Conservation (phyloP, 2,113 vertebrate species). For the Aptenodytes forsteri region DNA sequence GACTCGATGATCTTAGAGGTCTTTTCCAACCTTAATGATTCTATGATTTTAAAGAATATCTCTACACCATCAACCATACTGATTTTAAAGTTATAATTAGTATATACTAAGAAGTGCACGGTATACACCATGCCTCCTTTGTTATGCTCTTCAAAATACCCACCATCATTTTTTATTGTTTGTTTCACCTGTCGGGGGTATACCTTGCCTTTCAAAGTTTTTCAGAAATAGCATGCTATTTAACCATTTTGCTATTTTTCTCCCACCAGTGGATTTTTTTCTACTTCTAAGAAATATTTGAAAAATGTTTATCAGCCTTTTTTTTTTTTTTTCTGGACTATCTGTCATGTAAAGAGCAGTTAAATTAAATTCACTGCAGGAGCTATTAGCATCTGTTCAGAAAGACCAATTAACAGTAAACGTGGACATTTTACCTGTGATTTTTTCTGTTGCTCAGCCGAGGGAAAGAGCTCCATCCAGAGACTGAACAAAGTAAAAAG, state of each 20-base stretch:
- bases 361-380: background rate
- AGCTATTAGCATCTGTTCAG: background rate
- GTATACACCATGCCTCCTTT: background rate
- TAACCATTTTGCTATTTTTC: background rate
- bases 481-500: slow-evolving; percentile 92
- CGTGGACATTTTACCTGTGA: slow-evolving; percentile 58
- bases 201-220: background rate
- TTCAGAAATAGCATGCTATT: background rate
- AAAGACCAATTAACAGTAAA: background rate
- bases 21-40: no score
- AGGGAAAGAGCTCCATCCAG: slow-evolving; percentile 95
- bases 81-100: background rate
- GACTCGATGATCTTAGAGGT: no score
- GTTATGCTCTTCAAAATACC: background rate
- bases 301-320: background rate
- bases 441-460: slow-evolving; percentile 62
- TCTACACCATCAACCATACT: background rate
- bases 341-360: background rate
- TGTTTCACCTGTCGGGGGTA: background rate
- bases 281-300: background rate
- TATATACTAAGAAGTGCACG: background rate
- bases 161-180: background rate
- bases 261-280: background rate
- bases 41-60: background rate
- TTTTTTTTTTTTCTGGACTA: background rate